Conservation (phyloP, 2,797 vertebrate species). For the Cuculus canorus region DNA sequence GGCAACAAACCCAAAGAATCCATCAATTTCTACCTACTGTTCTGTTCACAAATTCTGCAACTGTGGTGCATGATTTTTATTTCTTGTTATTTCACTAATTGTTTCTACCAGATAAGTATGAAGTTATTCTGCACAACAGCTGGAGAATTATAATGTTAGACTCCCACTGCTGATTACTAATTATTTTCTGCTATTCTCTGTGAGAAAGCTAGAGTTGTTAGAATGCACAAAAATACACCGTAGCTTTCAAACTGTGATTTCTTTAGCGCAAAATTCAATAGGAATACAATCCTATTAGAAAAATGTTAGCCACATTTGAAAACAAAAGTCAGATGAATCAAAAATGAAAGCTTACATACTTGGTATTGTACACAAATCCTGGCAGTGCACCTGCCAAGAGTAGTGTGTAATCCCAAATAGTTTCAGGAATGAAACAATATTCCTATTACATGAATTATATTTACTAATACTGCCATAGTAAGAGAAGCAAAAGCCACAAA, state of each 20-base stretch:
- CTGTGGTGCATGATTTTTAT: not conserved
- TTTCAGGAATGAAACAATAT: not conserved
- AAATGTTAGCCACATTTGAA: constrained; percentile 7
- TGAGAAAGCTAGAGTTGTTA: constrained; percentile 27
- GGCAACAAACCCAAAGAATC: constrained; percentile 8
- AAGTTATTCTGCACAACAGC: constrained; percentile 45
- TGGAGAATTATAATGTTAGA: constrained; percentile 55
- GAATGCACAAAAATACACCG: not conserved
- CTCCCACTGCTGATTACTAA: constrained; percentile 42
- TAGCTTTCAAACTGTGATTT: constrained; percentile 21
- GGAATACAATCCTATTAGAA: not conserved
- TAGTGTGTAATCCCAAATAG: not conserved
- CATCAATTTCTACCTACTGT: constrained; percentile 17
- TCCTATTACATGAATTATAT: not conserved
- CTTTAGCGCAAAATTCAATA: not conserved
- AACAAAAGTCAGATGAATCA: not conserved
- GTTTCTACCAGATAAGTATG: not conserved
- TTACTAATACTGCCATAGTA: not conserved
- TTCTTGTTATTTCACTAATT: constrained; percentile 16
- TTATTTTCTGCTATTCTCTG: constrained; percentile 52
- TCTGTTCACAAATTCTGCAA: not conserved
- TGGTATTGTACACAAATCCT: not conserved
- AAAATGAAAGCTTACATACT: not conserved
- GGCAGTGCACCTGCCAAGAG: not conserved
- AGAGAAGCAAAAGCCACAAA: not conserved